Conservation (phyloP, 2,797 vertebrate genomes). For the Staurois parvus region DNA sequence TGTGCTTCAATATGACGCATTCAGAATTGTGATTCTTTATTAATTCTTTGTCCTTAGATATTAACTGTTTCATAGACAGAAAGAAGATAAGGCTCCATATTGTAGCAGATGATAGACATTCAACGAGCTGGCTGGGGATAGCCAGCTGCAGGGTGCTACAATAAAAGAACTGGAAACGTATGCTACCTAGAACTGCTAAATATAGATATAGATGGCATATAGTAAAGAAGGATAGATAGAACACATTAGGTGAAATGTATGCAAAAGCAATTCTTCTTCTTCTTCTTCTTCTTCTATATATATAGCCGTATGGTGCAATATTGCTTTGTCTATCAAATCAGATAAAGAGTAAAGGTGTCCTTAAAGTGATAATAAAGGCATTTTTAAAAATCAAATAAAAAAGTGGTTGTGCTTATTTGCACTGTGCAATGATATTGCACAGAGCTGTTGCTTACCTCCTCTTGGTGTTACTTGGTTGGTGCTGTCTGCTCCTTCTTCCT, state of each 20-base stretch:
- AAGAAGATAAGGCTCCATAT: not conserved
- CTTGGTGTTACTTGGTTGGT: too few relatives aligned
- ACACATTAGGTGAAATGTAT: not conserved
- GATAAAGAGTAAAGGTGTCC: not conserved
- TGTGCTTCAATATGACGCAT: constrained; percentile 52
- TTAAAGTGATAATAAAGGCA: too few relatives aligned
- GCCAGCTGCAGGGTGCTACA: not conserved
- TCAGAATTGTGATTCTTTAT: constrained; percentile 58
- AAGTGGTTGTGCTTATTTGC: too few relatives aligned
- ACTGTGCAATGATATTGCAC: too few relatives aligned
- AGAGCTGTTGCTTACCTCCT: too few relatives aligned
- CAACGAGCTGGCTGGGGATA: not conserved
- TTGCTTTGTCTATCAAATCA: not conserved
- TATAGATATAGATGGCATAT: not conserved
- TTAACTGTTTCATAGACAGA: constrained; percentile 28
- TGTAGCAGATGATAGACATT: not conserved
- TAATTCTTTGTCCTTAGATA: constrained; percentile 35
- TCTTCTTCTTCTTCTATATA: not conserved
- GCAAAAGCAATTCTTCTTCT: not conserved
- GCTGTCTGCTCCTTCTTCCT: too few relatives aligned
- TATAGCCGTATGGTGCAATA: not conserved
- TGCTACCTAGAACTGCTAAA: not conserved
- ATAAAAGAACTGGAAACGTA: not conserved
- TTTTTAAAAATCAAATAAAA: too few relatives aligned
- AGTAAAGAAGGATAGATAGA: not conserved